Base-by-base conservation (phyloP, 2,113 vertebrate genomes). In the Cololabis saira region DNA sequence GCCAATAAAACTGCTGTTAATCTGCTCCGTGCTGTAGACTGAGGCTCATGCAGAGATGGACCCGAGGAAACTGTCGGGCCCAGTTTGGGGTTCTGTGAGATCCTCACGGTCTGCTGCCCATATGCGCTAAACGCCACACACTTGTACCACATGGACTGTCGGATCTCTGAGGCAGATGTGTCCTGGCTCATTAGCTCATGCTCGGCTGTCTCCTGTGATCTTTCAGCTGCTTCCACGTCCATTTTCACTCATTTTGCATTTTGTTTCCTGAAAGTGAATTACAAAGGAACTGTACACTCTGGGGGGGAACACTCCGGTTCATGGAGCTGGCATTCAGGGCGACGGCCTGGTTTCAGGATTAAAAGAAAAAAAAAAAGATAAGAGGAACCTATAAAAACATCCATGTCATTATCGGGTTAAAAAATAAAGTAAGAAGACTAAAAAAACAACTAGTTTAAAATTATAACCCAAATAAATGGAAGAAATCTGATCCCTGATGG, bases 161-260 rank as follows among this genome's bases (percentile, higher is more conserved):
- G 45, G 56, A 17, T 75, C 63, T 53, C 71, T 11, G 61, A 52
- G 61, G 49, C 86, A 81, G 86, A 80, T 77, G 86, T 59, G 56
- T 57, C 64, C 43, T 9, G 16, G 74, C 78, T 76, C 41, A 45
- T 74, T 61, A 68, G 41, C 55, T 68, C 63, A 12, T 21, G 49
- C 67, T 76, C 44, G 12, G 40, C 74, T 48, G 58, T 57, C 71
- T 83, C 61, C 22, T 81, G 61, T 74, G 82, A 79, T 83, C 33
- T 72, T 77, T 63, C 65, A 60, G 65, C 77, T 56, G 78, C 75
- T 63, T 67, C 10, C 33, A 76, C 58, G 13, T 76, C 69, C 65
- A 49, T 16, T 18, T 24, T 69, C 77, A 67, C 70, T 56, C 73
- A 54, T 74, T 56, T 77, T 58, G 7, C 42, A 11, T 54, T 68